Evolutionary conservation across 2,797 vertebrate species (phyloP), one percentile per base, ranked within the genome.

Genomic region (Heterohyrax brucei): DNA sequence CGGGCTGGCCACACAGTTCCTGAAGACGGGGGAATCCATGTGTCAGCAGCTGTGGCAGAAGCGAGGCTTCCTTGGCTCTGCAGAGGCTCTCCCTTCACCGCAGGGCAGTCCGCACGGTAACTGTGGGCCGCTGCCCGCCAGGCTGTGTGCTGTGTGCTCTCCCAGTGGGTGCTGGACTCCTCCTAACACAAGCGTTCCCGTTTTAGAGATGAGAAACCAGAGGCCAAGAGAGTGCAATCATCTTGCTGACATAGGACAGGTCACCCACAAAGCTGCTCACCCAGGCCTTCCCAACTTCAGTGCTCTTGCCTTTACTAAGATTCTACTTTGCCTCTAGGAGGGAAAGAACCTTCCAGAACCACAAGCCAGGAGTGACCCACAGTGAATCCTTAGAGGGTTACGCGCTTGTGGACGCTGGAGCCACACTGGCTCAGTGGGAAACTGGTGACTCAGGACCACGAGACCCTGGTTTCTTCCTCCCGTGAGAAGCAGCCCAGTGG

Each of bases 21-120:
- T 22, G 8, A 7, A 33, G 46, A 13, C 26, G 14, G 10, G 46
- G 26, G 26, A 1, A 19, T 3, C 0, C 0, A 1, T 0, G 1
- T 0, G 2, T 1, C 3, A 3, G 62, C 46, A 10, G 6, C 44
- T 14, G 1, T 4, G 21, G n/a, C 2, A 5, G 2, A 24, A 24
- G 28, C 2, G 33, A n/a, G 66, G 3, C 3, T 9, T 18, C 64
- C 76, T 83, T 24, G 0, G 19, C 53, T 24, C 2, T 6, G 28
- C 7, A 53, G 1, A 3, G 21, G n/a, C 68, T 14, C 6, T 2
- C 39, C 8, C 13, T 61, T n/a, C 62, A 14, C 5, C 33, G 0
- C 61, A 18, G 82, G 21, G 39, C 12, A 3, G 0, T 0, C 0
- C 5, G 10, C 3, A 4, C 16, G 1, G 3, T 16, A 22, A 26